phyloP scores from a whole-genome alignment of 2,797 vertebrate species.

The Scolopax rusticola region DNA sequence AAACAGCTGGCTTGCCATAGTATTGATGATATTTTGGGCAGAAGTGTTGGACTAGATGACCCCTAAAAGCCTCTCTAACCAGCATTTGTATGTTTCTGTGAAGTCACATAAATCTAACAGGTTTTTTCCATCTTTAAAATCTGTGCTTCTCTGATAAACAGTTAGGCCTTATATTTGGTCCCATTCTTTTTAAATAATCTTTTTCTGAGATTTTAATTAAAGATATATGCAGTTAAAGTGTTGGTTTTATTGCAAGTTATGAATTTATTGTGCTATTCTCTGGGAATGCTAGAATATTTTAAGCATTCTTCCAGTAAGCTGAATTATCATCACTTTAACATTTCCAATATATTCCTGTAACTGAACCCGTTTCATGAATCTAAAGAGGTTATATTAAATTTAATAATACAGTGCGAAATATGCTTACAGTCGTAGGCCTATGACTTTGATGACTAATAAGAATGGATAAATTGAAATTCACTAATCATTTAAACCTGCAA shows the following conservation, averaged over 20 bases:
- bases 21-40: background rate
- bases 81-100: rapidly evolving
- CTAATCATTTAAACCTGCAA: background rate
- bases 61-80: background rate
- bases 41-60: background rate
- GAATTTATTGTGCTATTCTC: background rate
- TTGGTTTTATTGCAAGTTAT: background rate
- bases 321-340: background rate
- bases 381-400: background rate
- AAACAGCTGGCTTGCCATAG: background rate
- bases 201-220: background rate
- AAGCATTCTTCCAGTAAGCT: background rate
- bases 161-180: background rate
- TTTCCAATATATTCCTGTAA: background rate
- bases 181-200: background rate
- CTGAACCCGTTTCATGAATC: background rate
- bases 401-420: background rate
- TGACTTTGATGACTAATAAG: background rate
- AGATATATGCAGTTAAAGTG: background rate
- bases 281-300: background rate
- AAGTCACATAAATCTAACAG: background rate
- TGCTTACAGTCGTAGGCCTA: background rate
- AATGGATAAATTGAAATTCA: background rate
- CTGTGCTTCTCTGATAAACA: background rate
- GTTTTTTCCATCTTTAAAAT: background rate